Percentiles rank a stretch among this genome's conserved stretches.
Evolutionary conservation across 2,113 vertebrate genomes (phyloP).

Genomic region (Python bivittatus): DNA sequence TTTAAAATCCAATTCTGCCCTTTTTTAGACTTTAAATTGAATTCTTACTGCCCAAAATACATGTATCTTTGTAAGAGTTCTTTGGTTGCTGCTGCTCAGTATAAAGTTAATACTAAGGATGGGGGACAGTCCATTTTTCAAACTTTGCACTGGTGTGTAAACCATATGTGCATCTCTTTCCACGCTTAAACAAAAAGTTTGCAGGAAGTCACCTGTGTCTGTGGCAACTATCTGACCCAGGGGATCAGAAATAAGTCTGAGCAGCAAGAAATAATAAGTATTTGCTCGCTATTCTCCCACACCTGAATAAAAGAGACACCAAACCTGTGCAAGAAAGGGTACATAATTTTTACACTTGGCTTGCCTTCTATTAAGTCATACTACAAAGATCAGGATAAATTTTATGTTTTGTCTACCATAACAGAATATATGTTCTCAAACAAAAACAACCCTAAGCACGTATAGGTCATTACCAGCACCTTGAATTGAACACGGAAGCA

Average conservation of each 20-base stretch:
- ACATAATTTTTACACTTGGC: background rate
- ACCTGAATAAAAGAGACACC: background rate
- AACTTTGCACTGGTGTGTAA: background rate
- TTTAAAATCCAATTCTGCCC: too few relatives aligned
- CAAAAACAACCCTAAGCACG: too few relatives aligned
- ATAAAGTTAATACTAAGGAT: background rate
- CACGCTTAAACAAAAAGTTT: background rate
- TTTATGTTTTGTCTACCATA: background rate
- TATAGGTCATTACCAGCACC: background rate
- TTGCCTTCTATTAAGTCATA: background rate
- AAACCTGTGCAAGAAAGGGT: background rate
- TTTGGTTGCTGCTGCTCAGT: background rate
- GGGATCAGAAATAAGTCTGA: background rate
- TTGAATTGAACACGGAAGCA: background rate
- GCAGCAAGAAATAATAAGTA: background rate
- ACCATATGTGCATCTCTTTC: background rate
- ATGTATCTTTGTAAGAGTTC: background rate
- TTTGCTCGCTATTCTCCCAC: background rate
- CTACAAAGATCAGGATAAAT: background rate
- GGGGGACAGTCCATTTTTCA: background rate
- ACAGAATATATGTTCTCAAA: background rate
- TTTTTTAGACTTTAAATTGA: background rate
- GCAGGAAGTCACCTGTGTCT: background rate
- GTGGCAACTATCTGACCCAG: background rate
- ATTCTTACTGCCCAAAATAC: background rate